Base-by-base conservation (phyloP, 2,113 vertebrate genomes). In the Dolichallabes microphthalmus region DNA sequence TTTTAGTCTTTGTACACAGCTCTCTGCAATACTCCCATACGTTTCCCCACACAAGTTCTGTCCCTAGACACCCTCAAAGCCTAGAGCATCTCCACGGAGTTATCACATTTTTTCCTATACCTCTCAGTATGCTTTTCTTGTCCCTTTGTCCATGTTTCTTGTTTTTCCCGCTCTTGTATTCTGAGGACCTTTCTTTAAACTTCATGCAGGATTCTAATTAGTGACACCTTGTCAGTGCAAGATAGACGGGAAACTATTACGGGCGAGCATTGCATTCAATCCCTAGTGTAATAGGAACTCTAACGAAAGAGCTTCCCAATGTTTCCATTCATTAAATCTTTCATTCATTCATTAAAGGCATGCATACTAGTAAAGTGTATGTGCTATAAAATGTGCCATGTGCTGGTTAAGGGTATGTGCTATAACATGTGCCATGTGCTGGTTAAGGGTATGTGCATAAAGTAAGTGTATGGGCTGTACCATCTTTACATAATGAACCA, bases 1-100 rank as follows among this genome's bases (percentile, higher is more conserved):
- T 86, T 90, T 87, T 88, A 90, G 89, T 66, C 32, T 58, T 35
- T 84, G 75, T 50, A 57, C 68, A 74, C 61, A 74, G 81, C 82
- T 66, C 68, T 68, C 50, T 86, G 83, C 83, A 83, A 30, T 85
- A 78, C 63, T 86, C 82, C 85, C 82, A 82, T 86, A 84, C 30
- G 53, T 9, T 82, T 64, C 61, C 50, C 68, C 22, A 76, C 78
- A 45, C 83, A 55, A n/a, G n/a, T 60, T 80, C 61, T 85, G 83
- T 87, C 77, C 78, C 71, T 69, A 20, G 66, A 74, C 39, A 61
- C 19, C 20, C 39, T 32, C 66, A 63, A 32, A 86, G 69, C 25
- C 79, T 64, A 63, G 2, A 2, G 77, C 86, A 79, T 82, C 74
- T 60, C 64, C 9, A 9, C n/a, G 78, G 77, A 61, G 20, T 17